Percentiles rank a stretch among this genome's conserved stretches.
These are phyloP conservation scores for Drosophila paulistorum DNA, from an alignment of 1,140 invertebrate genomes.

Conservation along the genomic window DNA sequence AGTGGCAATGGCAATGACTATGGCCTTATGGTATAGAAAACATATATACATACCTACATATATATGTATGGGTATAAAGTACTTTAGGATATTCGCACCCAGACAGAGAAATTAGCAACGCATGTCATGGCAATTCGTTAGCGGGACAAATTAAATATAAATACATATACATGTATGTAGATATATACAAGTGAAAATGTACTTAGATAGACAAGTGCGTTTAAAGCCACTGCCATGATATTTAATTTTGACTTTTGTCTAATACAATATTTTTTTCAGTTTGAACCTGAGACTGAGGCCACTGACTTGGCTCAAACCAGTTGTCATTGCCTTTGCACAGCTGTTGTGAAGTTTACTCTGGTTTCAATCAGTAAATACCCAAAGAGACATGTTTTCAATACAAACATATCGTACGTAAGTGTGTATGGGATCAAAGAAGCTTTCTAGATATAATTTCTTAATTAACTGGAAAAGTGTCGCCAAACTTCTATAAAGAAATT, in stretches of 20 bases:
- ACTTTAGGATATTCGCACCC: slow-evolving; percentile 26
- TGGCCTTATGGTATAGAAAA: slow-evolving; percentile 19
- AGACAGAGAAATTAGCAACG: slow-evolving; percentile 53
- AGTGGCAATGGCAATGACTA: slow-evolving; percentile 17
- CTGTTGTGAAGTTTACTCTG: slow-evolving; percentile 47
- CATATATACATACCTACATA: slow-evolving; percentile 8
- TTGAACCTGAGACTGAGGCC: slow-evolving; percentile 18
- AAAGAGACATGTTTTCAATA: slow-evolving; percentile 8
- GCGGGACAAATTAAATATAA: slow-evolving; percentile 36
- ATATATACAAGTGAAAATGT: not conserved
- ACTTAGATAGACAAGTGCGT: slow-evolving; percentile 18
- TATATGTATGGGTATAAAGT: slow-evolving; percentile 19
- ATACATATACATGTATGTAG: not conserved
- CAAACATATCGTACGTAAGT: not conserved
- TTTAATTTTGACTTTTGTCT: slow-evolving; percentile 24
- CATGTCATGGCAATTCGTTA: slow-evolving; percentile 45
- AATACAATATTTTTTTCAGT: not conserved
- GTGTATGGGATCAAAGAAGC: too few species aligned
- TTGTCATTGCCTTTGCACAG: slow-evolving; percentile 53
- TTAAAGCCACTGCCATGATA: slow-evolving; percentile 11
- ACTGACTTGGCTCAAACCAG: slow-evolving; percentile 53
- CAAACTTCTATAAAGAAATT: not conserved
- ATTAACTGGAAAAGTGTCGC: not conserved
- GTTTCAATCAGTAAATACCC: slow-evolving; percentile 49
- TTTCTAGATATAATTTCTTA: not conserved